Evolutionary conservation across 2,888 invertebrate genomes (phyloP), one percentile per base, ranked within the genome.

Genomic region (Rugalucina vietnamica): DNA sequence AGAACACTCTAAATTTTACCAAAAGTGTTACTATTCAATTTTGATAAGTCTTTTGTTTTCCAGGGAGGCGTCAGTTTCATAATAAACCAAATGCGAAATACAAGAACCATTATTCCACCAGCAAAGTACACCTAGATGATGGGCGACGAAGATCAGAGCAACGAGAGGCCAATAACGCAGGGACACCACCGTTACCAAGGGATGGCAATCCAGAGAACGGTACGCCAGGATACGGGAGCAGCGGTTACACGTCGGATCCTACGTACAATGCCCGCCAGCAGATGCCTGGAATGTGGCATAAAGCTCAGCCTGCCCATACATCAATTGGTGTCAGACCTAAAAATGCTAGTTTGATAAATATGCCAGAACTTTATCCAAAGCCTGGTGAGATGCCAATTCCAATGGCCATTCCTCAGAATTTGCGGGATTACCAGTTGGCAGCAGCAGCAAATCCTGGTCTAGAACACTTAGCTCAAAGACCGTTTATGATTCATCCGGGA

Each of bases 191-290:
- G 12, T 43, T 85, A 2, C 27, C 39, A 24, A 65, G 34, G 29
- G 65, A 65, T 1, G 65, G 65, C 3, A 65, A 65, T 18, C 34
- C 65, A 8, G 65, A 65, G 1, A 24, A 34, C 21, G 21, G 34
- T 4, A 32, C 18, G 34, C 65, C 32, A 1, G 65, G 65, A 21
- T 71, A 77, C 29, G 81, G 81, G 0, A 78, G 78, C 54, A 90
- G 91, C 79, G 92, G 92, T 0, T 92, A 91, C 78, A 89, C 87
- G 34, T 91, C 91, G 8, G 92, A 92, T 82, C 91, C 91, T 0
- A 89, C 90, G 2, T 87, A 78, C 71, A 82, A 84, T 27, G 78
- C 78, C 3, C 79, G 87, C 36, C 86, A 85, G 0, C 78, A 79
- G 32, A 65, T 82, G 14, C 72, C 86, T 49, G 77, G 84, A 3